phyloP scores from a whole-genome alignment of 92 coral and sea anemone genomes.

The Heteractis magnifica region DNA sequence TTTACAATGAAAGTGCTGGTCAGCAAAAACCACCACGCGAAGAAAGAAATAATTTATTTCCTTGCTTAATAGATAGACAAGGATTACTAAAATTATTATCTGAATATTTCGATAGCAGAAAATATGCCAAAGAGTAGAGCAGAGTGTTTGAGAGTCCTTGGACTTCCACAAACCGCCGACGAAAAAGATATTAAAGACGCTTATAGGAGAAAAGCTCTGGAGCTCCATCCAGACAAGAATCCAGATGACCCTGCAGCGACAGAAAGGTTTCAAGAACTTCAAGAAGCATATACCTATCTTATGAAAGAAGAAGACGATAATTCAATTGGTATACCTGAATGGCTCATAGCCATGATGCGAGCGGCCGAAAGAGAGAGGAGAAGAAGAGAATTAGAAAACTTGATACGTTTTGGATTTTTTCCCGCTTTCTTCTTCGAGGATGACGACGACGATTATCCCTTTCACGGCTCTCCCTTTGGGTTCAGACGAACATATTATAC shows the following conservation, averaged over 20 bases:
- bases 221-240: constrained; percentile 81
- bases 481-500: neutral
- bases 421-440: neutral
- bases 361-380: neutral
- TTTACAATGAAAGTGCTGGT: neutral
- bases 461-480: neutral
- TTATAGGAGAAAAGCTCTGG: constrained; percentile 70
- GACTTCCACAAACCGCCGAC: constrained; percentile 55
- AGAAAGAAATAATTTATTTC: neutral
- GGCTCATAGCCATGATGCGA: neutral
- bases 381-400: neutral
- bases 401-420: neutral
- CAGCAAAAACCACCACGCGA: neutral
- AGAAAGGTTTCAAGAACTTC: constrained; percentile 62
- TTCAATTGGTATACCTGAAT: neutral
- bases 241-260: constrained; percentile 56
- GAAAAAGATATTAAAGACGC: constrained; percentile 72
- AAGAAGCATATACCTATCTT: constrained; percentile 66
- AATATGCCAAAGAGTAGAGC: constrained; percentile 59
- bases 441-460: neutral
- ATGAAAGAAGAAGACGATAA: constrained; percentile 17
- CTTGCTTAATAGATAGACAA: neutral
- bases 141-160: constrained; percentile 65
- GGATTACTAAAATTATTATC: neutral
- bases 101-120: neutral